A percentile compares a stretch with the other conserved stretches of the same genome.
These are phyloP conservation scores for Pteruthius melanotis DNA, from an alignment of 2,113 vertebrate species.

Conservation along the genomic window DNA sequence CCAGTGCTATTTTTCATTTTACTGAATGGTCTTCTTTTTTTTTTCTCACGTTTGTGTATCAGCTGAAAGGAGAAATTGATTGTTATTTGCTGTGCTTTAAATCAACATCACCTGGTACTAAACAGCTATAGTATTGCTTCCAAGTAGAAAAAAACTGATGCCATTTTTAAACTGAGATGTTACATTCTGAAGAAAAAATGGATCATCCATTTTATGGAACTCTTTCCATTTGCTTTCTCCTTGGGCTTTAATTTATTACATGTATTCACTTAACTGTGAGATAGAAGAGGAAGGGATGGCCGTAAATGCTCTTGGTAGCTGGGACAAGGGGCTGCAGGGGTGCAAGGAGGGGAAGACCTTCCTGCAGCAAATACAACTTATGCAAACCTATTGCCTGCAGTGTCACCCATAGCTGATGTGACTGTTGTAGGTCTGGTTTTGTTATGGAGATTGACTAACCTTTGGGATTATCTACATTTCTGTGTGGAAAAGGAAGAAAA, in stretches of 20 bases:
- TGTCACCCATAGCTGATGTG: not conserved
- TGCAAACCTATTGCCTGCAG: not conserved
- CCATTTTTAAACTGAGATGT: not conserved
- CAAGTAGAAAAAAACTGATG: not conserved
- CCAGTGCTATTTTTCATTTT: not conserved
- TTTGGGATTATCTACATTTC: not conserved
- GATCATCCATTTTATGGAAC: not conserved
- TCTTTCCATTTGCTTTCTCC: not conserved
- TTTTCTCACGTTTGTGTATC: not conserved
- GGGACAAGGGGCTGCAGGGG: not conserved
- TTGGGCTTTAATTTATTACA: not conserved
- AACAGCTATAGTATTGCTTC: not conserved
- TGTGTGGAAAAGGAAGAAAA: not conserved
- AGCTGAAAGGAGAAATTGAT: not conserved
- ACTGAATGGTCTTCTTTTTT: not conserved
- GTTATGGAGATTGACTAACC: not conserved
- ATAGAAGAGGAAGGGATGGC: not conserved
- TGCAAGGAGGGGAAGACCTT: not conserved
- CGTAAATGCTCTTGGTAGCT: not conserved
- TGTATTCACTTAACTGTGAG: not conserved
- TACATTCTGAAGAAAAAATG: not conserved
- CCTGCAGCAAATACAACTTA: not conserved
- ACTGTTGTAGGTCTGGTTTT: not conserved
- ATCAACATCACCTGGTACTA: not conserved
- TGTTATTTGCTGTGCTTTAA: not conserved